A percentile compares a stretch with the other conserved stretches of the same genome.
Evolutionary conservation across 2,888 invertebrate species (phyloP).

Genomic region (Podabrus alpinus): DNA sequence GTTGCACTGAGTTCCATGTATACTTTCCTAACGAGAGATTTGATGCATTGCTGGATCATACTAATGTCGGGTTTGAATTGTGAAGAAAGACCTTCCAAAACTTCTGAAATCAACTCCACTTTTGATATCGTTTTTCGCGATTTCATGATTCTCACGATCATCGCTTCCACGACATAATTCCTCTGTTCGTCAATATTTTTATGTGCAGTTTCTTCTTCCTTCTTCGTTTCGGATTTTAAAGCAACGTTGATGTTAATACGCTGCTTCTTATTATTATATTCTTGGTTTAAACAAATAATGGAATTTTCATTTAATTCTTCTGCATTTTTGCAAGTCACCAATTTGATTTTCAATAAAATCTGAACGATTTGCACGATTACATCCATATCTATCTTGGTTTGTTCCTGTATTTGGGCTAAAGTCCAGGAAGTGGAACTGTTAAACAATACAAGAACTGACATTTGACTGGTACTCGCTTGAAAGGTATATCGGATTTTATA

Average conservation of each 20-base stretch:
- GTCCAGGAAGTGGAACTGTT: not conserved
- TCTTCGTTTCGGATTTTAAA: not conserved
- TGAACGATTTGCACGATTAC: not conserved
- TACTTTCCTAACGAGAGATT: not conserved
- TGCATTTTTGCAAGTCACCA: not conserved
- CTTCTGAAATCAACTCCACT: not conserved
- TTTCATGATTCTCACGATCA: not conserved
- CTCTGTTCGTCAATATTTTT: not conserved
- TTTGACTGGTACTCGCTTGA: not conserved
- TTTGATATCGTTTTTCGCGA: not conserved
- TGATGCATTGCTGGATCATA: not conserved
- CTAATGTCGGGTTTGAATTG: not conserved
- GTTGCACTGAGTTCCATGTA: not conserved
- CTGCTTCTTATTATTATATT: not conserved
- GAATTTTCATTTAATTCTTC: not conserved
- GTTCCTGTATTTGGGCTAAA: not conserved
- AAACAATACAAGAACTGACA: not conserved
- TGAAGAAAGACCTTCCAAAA: not conserved
- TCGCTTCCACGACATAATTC: not conserved
- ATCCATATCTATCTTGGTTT: not conserved
- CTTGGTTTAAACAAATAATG: not conserved
- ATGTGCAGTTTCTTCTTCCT: not conserved
- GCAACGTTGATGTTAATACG: not conserved
- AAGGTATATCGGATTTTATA: not conserved
- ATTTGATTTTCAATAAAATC: not conserved